Evolutionary conservation across 2,888 invertebrate genomes (phyloP).

Genomic region (Dynastes tityus): DNA sequence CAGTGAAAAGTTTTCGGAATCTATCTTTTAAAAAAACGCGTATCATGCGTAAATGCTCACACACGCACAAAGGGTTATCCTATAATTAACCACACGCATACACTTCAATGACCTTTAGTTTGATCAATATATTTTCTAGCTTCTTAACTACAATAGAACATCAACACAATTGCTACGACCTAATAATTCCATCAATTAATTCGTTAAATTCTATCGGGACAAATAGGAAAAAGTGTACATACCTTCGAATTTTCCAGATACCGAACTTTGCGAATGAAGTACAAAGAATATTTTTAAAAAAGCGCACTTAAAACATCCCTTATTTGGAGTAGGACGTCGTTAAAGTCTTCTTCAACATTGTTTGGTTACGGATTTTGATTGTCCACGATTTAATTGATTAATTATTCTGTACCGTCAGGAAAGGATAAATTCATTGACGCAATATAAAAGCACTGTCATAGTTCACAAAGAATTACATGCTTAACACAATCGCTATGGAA

Average conservation of each 20-base stretch:
- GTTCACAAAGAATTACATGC: conserved; percentile 33
- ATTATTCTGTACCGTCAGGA: conserved; percentile 9
- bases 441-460: conserved; percentile 47
- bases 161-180: background rate
- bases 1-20: too few relatives aligned
- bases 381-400: conserved; percentile 16
- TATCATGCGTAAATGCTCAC: background rate
- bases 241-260: conserved; percentile 41
- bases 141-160: conserved; percentile 24
- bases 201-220: background rate
- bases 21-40: background rate
- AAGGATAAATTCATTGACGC: conserved; percentile 45
- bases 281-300: conserved; percentile 5
- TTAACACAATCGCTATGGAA: conserved; percentile 48
- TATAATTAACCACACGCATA: conserved; percentile 36
- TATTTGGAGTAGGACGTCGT: conserved; percentile 22
- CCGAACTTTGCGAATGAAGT: conserved; percentile 9
- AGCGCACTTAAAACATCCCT: conserved; percentile 33
- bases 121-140: conserved; percentile 46
- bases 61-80: conserved; percentile 33
- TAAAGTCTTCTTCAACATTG: conserved; percentile 18
- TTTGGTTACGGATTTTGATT: conserved; percentile 22
- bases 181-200: background rate
- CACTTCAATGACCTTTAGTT: conserved; percentile 45
- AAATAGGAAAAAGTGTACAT: background rate